phyloP scores from a whole-genome alignment of 2,113 vertebrate genomes.

The Artemisiospiza belli region DNA sequence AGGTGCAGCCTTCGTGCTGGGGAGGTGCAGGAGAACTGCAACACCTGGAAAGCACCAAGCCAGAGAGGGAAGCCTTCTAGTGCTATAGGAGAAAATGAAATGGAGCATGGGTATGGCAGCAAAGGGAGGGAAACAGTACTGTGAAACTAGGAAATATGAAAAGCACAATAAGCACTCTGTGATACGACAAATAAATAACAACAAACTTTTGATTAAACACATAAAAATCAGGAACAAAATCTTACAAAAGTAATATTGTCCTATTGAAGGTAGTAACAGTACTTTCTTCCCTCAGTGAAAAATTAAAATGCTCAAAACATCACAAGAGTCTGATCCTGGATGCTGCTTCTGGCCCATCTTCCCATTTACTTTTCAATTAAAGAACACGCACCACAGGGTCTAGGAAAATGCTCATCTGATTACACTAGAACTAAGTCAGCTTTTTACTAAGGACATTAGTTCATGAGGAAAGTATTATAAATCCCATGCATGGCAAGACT shows the following conservation, averaged over 20 bases:
- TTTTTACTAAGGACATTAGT: neutral
- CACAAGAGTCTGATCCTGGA: neutral
- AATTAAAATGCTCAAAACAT: neutral
- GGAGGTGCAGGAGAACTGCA: neutral
- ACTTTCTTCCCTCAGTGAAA: neutral
- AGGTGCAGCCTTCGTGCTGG: neutral
- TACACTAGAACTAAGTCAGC: neutral
- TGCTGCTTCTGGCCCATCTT: neutral
- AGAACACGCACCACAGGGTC: neutral
- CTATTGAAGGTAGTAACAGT: neutral
- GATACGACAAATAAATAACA: neutral
- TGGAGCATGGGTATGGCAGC: rapidly evolving
- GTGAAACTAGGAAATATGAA: neutral
- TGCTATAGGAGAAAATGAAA: neutral
- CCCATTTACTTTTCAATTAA: neutral
- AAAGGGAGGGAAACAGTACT: neutral
- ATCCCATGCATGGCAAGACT: neutral
- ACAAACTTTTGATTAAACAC: neutral
- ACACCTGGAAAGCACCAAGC: neutral
- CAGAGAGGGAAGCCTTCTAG: neutral
- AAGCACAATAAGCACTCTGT: neutral
- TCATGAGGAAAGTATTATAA: neutral
- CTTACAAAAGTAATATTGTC: neutral
- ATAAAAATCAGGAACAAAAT: neutral
- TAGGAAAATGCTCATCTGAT: neutral